Evolutionary conservation across 2,113 vertebrate genomes (phyloP), one percentile per base, ranked within the genome.

Genomic region (Mustela lutreola): DNA sequence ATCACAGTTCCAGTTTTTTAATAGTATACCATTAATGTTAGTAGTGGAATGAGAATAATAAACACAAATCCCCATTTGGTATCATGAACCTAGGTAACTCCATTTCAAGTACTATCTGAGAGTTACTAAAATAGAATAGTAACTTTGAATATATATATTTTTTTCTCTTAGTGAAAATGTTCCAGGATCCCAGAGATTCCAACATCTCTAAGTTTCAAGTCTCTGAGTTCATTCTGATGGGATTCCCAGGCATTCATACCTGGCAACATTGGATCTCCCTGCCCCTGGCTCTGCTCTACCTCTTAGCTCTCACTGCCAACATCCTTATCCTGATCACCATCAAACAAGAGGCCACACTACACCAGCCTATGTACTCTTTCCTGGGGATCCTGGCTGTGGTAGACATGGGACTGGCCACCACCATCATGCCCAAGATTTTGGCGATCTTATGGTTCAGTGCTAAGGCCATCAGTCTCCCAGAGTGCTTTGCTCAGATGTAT

Each of bases 221-320:
- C 2, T 45, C 88, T 60, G 95, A 96, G 36, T 98, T 97, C 42
- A 87, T 98, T 28, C 80, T 97, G 42, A 22, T 95, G 96, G 95
- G 96, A 19, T 95, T 97, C 39, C 97, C 95, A 22, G 96, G 95
- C 7, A 94, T 97, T 63, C 94, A 98, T 28, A 76, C 58, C 11
- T 97, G 97, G 97, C 95, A 98, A 16, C 91, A 97, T 89, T 96
- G 97, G 97, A 92, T 98, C 11, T 97, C 97, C 16, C 14, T 97
- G 4, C 92, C 90, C 15, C 42, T 98, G 89, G 78, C 83, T 24
- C 24, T 94, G 11, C 92, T 97, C 42, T 97, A 94, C 28, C 10
- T 94, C 22, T 56, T 90, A 19, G 95, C 97, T 18, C 58, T 98
- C 9, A 50, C 21, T 67, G 93, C 94, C 33, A 98, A 97, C 80